These are phyloP conservation scores for Dipodomys spectabilis DNA, from an alignment of 2,113 vertebrate genomes.

Conservation along the genomic window DNA sequence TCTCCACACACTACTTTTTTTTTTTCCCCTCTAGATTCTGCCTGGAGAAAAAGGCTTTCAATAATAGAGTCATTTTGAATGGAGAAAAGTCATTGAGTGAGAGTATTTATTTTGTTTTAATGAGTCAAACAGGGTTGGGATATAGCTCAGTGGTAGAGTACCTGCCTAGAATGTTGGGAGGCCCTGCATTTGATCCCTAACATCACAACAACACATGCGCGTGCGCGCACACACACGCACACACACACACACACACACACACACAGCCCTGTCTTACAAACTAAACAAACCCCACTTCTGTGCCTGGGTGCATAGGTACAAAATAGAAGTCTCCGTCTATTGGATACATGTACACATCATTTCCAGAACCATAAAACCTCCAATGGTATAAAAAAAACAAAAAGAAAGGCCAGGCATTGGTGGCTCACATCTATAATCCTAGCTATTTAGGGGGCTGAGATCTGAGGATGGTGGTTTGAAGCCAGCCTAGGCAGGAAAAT, in stretches of 20 bases:
- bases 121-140: background rate
- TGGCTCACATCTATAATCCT: too few relatives aligned
- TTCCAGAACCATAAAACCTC: slow-evolving; percentile 14
- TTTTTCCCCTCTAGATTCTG: background rate
- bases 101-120: slow-evolving; percentile 22
- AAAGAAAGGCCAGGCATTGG: background rate
- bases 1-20: background rate
- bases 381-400: background rate
- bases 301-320: background rate
- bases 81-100: background rate
- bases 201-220: too few relatives aligned
- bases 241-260: background rate
- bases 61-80: background rate
- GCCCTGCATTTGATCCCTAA: background rate
- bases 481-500: too few relatives aligned
- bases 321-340: background rate
- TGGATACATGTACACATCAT: background rate
- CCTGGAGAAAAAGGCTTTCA: slow-evolving; percentile 36
- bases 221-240: too few relatives aligned
- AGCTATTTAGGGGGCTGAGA: too few relatives aligned
- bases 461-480: too few relatives aligned
- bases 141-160: background rate
- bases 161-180: background rate
- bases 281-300: background rate
- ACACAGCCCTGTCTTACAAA: background rate